Conservation (phyloP, 2,797 vertebrate genomes). For the Corythornis leucogaster region DNA sequence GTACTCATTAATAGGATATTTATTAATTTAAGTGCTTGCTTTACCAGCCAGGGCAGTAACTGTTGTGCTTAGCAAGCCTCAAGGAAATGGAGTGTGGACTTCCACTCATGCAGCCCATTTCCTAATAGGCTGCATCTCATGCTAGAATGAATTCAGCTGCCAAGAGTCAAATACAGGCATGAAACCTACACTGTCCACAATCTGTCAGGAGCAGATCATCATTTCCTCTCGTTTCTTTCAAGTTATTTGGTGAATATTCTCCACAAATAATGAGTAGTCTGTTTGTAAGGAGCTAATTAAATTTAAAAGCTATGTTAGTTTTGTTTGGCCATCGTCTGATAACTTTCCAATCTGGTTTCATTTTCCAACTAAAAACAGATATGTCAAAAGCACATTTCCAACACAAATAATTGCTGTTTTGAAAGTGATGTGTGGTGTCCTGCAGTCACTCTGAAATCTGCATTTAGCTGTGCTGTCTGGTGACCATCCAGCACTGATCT, state of each 20-base stretch:
- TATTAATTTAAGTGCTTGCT: conserved; percentile 47
- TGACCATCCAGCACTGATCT: neutral
- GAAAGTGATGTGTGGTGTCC: neutral
- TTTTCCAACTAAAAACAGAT: neutral
- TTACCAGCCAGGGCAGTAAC: conserved; percentile 42
- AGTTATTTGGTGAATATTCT: neutral
- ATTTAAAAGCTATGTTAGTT: neutral
- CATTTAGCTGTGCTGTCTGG: neutral
- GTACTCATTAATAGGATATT: conserved; percentile 50
- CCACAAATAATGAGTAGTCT: neutral
- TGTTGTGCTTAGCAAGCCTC: conserved; percentile 36
- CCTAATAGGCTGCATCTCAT: neutral
- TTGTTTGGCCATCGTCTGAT: neutral
- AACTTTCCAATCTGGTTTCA: neutral
- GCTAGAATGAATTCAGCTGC: conserved; percentile 7
- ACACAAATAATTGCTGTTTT: neutral
- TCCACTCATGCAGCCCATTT: conserved; percentile 8
- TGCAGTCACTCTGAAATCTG: neutral
- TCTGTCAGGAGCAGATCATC: neutral
- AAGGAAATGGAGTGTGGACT: conserved; percentile 46
- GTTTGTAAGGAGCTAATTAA: neutral
- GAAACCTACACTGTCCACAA: neutral
- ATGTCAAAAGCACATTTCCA: neutral
- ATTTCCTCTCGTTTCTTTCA: neutral
- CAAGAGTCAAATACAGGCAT: neutral